A percentile compares a stretch with the other conserved stretches of the same genome.
Conservation (phyloP, 2,888 invertebrate genomes). For the Gymnoscelis rufifasciata region DNA sequence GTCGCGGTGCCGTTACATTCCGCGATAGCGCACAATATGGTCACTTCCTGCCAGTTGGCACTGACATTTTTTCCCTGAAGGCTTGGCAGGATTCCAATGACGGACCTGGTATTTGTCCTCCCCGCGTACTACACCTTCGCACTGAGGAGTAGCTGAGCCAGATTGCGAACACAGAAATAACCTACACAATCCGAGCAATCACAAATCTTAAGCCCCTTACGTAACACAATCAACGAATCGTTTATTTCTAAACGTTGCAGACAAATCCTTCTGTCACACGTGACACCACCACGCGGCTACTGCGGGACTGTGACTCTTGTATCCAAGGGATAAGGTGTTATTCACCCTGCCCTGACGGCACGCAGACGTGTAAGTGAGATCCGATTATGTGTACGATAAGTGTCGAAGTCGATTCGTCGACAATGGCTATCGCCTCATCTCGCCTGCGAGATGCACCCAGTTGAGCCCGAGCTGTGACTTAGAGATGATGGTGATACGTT, state of each 20-base stretch:
- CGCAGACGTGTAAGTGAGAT: slow-evolving; percentile 49
- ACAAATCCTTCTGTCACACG: slow-evolving; percentile 72
- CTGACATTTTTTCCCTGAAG: no score
- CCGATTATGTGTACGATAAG: slow-evolving; percentile 74
- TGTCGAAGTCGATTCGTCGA: slow-evolving; percentile 58
- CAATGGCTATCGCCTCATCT: slow-evolving; percentile 62
- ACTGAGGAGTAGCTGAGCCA: no score
- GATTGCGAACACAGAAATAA: slow-evolving; percentile 21
- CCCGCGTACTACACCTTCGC: no score
- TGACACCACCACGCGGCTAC: slow-evolving; percentile 34
- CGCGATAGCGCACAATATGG: not conserved
- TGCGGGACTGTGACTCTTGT: slow-evolving; percentile 23
- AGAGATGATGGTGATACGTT: slow-evolving; percentile 39
- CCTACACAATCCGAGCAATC: slow-evolving; percentile 37
- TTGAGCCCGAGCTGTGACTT: slow-evolving; percentile 34
- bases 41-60: no score
- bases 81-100: no score
- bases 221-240: slow-evolving; percentile 71
- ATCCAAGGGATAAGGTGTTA: slow-evolving; percentile 26
- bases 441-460: slow-evolving; percentile 16
- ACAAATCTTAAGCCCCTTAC: slow-evolving; percentile 60
- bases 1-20: not conserved
- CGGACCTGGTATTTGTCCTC: no score
- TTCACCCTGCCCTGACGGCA: slow-evolving; percentile 18
- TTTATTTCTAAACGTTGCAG: slow-evolving; percentile 69